Conservation (phyloP, 2,797 vertebrate genomes). For the Chiroxiphia lanceolata region DNA sequence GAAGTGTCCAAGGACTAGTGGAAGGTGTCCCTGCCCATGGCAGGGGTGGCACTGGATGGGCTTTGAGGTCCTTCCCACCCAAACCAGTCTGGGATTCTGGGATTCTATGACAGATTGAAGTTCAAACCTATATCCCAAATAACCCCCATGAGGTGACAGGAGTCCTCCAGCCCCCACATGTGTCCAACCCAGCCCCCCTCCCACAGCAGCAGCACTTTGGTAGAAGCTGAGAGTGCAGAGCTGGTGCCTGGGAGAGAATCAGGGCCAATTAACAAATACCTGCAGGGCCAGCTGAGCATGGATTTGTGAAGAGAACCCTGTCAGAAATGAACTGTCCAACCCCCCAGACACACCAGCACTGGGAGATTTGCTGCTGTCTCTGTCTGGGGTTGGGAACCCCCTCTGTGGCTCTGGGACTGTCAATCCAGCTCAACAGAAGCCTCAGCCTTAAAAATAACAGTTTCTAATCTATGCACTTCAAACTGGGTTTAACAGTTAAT, state of each 20-base stretch:
- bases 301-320: background rate
- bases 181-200: background rate
- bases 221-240: background rate
- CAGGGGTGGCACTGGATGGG: rapidly evolving
- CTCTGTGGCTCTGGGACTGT: background rate
- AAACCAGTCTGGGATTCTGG: rapidly evolving
- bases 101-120: rapidly evolving
- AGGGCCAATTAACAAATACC: background rate
- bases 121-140: rapidly evolving
- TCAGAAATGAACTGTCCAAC: background rate
- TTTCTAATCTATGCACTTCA: background rate
- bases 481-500: background rate
- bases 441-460: background rate
- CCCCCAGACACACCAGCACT: background rate
- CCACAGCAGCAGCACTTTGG: background rate
- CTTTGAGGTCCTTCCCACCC: rapidly evolving
- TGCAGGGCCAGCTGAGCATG: background rate
- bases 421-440: background rate
- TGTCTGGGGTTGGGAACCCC: background rate
- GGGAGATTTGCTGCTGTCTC: rapidly evolving
- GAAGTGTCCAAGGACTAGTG: background rate
- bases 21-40: background rate
- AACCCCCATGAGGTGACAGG: background rate
- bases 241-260: background rate
- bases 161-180: background rate